Percentiles rank a stretch among this genome's conserved stretches.
phyloP scores from a whole-genome alignment of 2,888 invertebrate genomes.

The Agrenia bidenticulata region DNA sequence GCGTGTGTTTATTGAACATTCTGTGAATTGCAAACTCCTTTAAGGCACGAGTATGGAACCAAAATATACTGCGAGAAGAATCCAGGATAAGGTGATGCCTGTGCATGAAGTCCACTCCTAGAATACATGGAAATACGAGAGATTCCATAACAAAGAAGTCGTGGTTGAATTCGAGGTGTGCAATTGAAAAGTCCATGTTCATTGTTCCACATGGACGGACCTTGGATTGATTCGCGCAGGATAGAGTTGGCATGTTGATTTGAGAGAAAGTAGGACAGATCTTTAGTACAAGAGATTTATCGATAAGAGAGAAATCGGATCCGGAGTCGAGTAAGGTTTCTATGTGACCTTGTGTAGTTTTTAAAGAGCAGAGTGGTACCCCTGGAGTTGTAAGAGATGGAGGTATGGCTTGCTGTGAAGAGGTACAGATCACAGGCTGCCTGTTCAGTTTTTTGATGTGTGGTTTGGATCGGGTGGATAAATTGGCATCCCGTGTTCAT shows the following conservation, averaged over 20 bases:
- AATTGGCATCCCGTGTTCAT: no score
- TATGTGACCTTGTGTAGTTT: no score
- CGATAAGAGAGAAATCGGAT: background rate
- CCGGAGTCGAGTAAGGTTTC: slow-evolving; percentile 15
- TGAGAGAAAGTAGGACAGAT: background rate
- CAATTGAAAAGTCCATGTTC: background rate
- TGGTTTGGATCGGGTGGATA: no score
- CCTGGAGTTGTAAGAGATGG: no score
- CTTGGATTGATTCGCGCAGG: background rate
- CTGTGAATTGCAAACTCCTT: no score
- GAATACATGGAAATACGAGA: background rate
- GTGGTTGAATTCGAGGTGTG: background rate
- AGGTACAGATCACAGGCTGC: no score
- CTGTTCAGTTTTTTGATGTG: no score
- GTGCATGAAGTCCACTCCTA: slow-evolving; percentile 15
- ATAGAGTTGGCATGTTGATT: background rate
- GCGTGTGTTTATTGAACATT: no score
- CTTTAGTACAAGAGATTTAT: background rate
- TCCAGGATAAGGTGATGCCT: background rate
- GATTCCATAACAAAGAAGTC: slow-evolving; percentile 12
- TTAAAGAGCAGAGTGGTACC: no score
- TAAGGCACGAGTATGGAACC: no score
- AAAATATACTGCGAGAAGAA: no score
- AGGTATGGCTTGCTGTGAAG: no score
- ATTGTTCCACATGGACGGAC: background rate